Percentiles rank a stretch among this genome's conserved stretches.
These are phyloP conservation scores for Tachina grossa DNA, from an alignment of 2,888 invertebrate genomes.

Conservation along the genomic window DNA sequence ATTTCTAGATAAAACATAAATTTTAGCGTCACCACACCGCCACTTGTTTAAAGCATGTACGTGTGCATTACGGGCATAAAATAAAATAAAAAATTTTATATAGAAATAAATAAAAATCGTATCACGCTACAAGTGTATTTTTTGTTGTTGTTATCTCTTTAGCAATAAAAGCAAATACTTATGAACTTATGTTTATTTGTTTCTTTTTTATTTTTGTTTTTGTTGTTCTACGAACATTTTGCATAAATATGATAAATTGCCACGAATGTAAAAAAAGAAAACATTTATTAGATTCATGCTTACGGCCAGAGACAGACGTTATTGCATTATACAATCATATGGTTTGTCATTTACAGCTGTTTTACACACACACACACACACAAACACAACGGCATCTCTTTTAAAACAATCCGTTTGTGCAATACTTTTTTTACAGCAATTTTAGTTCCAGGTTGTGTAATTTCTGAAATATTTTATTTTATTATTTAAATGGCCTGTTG, in stretches of 20 bases:
- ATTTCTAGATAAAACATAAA: background rate
- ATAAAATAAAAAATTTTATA: background rate
- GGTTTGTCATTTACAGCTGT: slow-evolving; percentile 33
- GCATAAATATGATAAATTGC: slow-evolving; percentile 53
- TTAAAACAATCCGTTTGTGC: background rate
- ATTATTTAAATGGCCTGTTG: slow-evolving; percentile 43
- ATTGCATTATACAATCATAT: slow-evolving; percentile 40
- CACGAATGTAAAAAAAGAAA: slow-evolving; percentile 24
- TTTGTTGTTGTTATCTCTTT: background rate
- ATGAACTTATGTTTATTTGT: background rate
- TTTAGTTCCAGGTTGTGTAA: slow-evolving; percentile 15
- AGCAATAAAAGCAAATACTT: slow-evolving; percentile 9
- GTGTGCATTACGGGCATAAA: background rate
- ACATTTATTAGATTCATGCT: slow-evolving; percentile 32
- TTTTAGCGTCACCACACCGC: background rate
- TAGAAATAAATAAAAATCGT: slow-evolving; percentile 20
- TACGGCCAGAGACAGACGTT: background rate
- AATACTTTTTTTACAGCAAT: background rate
- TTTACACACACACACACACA: background rate
- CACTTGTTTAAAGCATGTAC: slow-evolving; percentile 32
- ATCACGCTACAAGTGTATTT: slow-evolving; percentile 45
- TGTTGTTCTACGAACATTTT: slow-evolving; percentile 12
- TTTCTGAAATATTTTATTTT: slow-evolving; percentile 15
- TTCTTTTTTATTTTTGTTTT: slow-evolving; percentile 5
- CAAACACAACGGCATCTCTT: background rate